Evolutionary conservation across 2,113 vertebrate species (phyloP).

Genomic region (Pseudolaguvia tuberculata): DNA sequence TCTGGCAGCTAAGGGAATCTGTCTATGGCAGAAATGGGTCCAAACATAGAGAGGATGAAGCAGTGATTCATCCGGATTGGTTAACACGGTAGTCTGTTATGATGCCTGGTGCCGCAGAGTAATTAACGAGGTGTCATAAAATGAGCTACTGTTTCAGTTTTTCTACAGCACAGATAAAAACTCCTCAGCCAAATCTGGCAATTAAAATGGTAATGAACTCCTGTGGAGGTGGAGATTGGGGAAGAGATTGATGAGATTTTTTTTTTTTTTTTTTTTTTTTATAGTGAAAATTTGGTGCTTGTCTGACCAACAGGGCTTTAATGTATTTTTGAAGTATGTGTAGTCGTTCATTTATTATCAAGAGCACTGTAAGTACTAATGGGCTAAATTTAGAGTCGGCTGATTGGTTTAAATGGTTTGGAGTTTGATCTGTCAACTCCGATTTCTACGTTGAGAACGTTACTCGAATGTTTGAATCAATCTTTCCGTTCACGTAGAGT

Average conservation of each 20-base stretch:
- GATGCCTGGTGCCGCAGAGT: constrained; percentile 38
- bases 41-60: constrained; percentile 30
- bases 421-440: constrained; percentile 46
- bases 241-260: constrained; percentile 24
- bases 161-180: constrained; percentile 41
- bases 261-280: constrained; percentile 29
- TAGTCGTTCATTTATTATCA: background rate
- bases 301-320: background rate
- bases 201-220: constrained; percentile 75
- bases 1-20: constrained; percentile 30
- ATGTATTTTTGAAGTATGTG: background rate
- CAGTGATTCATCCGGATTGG: constrained; percentile 39
- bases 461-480: constrained; percentile 59
- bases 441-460: constrained; percentile 48
- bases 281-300: constrained; percentile 26
- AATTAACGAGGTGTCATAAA: constrained; percentile 49
- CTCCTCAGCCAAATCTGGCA: constrained; percentile 65
- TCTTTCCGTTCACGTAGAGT: constrained; percentile 37
- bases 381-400: background rate
- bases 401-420: constrained; percentile 11
- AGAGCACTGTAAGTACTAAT: background rate
- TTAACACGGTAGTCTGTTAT: constrained; percentile 13
- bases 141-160: constrained; percentile 48
- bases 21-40: constrained; percentile 32
- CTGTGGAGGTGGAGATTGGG: constrained; percentile 57